Evolutionary conservation across 2,888 invertebrate species (phyloP).

Genomic region (Dioctria rufipes): DNA sequence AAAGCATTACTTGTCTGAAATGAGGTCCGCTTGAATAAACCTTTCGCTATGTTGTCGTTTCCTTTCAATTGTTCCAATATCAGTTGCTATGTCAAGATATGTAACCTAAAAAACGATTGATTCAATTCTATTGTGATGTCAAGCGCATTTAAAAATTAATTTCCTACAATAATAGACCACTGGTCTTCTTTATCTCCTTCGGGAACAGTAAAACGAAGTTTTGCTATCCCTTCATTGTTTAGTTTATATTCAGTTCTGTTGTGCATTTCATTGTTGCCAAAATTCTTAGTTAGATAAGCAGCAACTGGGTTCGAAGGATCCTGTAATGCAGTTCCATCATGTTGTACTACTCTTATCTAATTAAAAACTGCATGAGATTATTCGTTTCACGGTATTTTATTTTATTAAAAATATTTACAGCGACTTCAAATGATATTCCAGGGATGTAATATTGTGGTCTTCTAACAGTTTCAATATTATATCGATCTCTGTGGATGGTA

Average conservation of each 20-base stretch:
- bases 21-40: slow-evolving; percentile 71
- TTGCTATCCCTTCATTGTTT: slow-evolving; percentile 66
- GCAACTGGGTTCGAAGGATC: slow-evolving; percentile 75
- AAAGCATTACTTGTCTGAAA: slow-evolving; percentile 72
- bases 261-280: slow-evolving; percentile 69
- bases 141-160: not conserved
- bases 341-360: slow-evolving; percentile 80
- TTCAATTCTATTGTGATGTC: not conserved
- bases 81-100: slow-evolving; percentile 80
- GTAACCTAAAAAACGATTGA: slow-evolving; percentile 75
- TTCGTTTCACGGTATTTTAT: not conserved
- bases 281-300: slow-evolving; percentile 68
- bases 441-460: slow-evolving; percentile 95
- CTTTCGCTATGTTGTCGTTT: slow-evolving; percentile 66
- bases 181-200: slow-evolving; percentile 67
- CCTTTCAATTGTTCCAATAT: slow-evolving; percentile 67
- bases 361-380: not conserved
- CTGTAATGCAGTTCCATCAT: slow-evolving; percentile 79
- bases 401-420: slow-evolving; percentile 62
- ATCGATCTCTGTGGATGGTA: slow-evolving; percentile 84
- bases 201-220: slow-evolving; percentile 69
- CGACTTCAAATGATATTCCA: slow-evolving; percentile 80
- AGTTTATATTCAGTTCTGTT: slow-evolving; percentile 67
- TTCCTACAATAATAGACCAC: slow-evolving; percentile 68
- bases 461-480: slow-evolving; percentile 84